Evolutionary conservation across 2,113 vertebrate species (phyloP).

Genomic region (Laterallus jamaicensis): DNA sequence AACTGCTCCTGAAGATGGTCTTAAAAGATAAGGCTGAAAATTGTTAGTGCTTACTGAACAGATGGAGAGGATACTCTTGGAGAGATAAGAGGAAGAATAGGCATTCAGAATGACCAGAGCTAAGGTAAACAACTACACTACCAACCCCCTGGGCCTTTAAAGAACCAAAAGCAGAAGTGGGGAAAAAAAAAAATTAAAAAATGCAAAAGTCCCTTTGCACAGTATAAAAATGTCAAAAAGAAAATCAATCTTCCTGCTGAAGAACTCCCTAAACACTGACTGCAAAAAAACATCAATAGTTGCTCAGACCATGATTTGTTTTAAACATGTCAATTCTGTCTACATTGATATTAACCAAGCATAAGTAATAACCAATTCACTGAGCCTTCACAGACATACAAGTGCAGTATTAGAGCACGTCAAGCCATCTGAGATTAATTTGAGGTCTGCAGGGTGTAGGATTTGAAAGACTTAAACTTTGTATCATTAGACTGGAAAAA

Average conservation of each 20-base stretch:
- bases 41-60: conserved; percentile 9
- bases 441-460: background rate
- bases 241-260: background rate
- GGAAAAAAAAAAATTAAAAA: background rate
- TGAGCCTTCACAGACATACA: background rate
- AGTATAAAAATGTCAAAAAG: background rate
- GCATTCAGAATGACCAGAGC: background rate
- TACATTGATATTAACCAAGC: background rate
- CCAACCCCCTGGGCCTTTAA: background rate
- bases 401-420: background rate
- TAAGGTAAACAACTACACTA: conserved; percentile 29
- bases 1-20: conserved; percentile 41
- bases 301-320: background rate
- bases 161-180: background rate
- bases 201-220: background rate
- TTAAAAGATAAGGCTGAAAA: conserved; percentile 50
- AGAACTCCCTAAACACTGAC: background rate
- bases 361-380: conserved; percentile 8
- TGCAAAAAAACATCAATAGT: background rate
- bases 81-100: conserved; percentile 53
- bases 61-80: conserved; percentile 12
- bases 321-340: background rate
- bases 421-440: conserved; percentile 49
- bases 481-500: background rate
- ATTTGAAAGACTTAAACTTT: background rate